Evolutionary conservation across 2,888 invertebrate species (phyloP).

Genomic region (Gerris lacustris): DNA sequence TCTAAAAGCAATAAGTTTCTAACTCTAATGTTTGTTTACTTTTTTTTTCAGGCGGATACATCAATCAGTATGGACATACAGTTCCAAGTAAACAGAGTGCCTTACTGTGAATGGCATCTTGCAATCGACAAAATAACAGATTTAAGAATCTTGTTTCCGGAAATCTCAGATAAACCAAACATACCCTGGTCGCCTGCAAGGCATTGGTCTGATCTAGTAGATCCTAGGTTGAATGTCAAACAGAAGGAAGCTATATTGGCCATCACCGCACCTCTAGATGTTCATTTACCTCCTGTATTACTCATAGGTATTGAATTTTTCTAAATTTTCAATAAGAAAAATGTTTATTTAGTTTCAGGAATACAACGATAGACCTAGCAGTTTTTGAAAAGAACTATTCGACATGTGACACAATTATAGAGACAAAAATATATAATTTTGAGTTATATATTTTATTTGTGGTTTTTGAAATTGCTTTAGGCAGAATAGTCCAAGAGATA

Average conservation of each 20-base stretch:
- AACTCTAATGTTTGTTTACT: too few species aligned
- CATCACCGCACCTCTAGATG: conserved; percentile 53
- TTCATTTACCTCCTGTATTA: conserved; percentile 55
- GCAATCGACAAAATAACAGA: conserved; percentile 64
- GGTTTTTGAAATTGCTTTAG: too few species aligned
- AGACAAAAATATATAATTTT: too few species aligned
- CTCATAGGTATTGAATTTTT: conserved; percentile 43
- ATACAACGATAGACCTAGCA: too few species aligned
- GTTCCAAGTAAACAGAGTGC: conserved; percentile 65
- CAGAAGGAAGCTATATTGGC: conserved; percentile 67
- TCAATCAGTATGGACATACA: conserved; percentile 59
- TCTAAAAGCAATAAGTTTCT: too few species aligned
- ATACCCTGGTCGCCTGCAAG: conserved; percentile 56
- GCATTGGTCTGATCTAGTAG: conserved; percentile 53
- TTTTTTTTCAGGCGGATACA: conserved; percentile 40
- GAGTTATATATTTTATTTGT: too few species aligned
- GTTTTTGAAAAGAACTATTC: too few species aligned
- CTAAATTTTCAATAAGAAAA: conserved; percentile 11
- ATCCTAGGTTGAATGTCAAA: conserved; percentile 56
- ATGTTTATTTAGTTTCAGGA: too few species aligned
- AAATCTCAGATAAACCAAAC: conserved; percentile 47
- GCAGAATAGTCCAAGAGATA: too few species aligned
- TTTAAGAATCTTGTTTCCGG: conserved; percentile 59
- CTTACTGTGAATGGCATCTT: conserved; percentile 73
- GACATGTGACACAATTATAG: too few species aligned